Evolutionary conservation across 2,113 vertebrate species (phyloP).

Genomic region (Sialia sialis): DNA sequence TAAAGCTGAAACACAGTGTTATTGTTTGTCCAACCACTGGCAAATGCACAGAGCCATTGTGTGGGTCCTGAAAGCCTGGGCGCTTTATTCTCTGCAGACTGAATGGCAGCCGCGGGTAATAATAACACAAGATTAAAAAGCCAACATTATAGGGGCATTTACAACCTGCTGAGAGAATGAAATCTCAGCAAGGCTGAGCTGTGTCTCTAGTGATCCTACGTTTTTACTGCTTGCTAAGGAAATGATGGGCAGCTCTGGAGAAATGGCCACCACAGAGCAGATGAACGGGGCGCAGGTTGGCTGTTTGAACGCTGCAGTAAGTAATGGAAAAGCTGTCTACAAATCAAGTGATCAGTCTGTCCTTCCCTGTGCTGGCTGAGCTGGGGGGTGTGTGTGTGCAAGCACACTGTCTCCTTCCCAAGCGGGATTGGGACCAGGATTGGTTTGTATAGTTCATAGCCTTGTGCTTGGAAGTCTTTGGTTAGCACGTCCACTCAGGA

Average conservation of each 20-base stretch:
- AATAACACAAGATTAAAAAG: slow-evolving; percentile 69
- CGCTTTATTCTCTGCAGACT: slow-evolving; percentile 63
- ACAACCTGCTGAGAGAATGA: slow-evolving; percentile 54
- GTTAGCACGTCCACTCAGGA: not conserved
- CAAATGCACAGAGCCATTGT: slow-evolving; percentile 57
- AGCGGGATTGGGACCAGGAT: not conserved
- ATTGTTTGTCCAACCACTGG: slow-evolving; percentile 60
- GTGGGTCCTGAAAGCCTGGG: slow-evolving; percentile 47
- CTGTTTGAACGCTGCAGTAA: not conserved
- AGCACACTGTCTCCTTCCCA: not conserved
- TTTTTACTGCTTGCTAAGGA: slow-evolving; percentile 57
- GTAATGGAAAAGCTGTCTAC: not conserved
- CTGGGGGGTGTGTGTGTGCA: not conserved
- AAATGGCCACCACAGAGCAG: slow-evolving; percentile 18
- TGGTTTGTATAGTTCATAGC: not conserved
- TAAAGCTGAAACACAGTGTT: slow-evolving; percentile 60
- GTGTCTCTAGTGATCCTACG: slow-evolving; percentile 43
- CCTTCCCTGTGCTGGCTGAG: not conserved
- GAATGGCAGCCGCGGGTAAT: slow-evolving; percentile 65
- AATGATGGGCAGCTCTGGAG: slow-evolving; percentile 60
- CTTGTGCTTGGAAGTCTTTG: not conserved
- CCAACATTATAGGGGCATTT: slow-evolving; percentile 71
- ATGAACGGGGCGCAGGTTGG: slow-evolving; percentile 27
- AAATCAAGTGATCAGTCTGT: not conserved
- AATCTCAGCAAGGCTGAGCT: slow-evolving; percentile 54